These are phyloP conservation scores for Panagrolaimus sp. DNA, from an alignment of 1,140 invertebrate genomes.

Conservation along the genomic window DNA sequence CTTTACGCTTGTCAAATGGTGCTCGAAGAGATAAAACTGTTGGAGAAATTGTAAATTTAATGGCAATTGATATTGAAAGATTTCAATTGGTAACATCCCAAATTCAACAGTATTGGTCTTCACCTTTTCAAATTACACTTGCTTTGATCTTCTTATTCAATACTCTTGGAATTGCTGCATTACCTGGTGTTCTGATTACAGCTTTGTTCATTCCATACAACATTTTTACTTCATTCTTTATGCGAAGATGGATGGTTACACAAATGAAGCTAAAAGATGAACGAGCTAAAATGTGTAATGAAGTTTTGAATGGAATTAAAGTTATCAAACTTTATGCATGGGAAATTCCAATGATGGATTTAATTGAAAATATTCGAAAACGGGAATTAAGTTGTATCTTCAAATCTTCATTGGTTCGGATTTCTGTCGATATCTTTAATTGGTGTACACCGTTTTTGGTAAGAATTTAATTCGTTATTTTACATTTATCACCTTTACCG, in stretches of 20 bases:
- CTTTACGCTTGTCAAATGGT: conserved; percentile 50
- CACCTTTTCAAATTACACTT: conserved; percentile 29
- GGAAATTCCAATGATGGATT: conserved; percentile 71
- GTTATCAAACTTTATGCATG: conserved; percentile 81
- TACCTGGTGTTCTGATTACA: not conserved
- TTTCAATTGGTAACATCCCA: conserved; percentile 30
- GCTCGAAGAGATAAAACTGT: conserved; percentile 60
- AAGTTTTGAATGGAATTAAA: conserved; percentile 65
- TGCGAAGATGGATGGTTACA: not conserved
- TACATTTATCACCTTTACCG: no score
- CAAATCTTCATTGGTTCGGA: not conserved
- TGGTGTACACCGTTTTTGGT: conserved; percentile 1
- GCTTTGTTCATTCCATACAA: not conserved
- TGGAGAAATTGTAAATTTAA: conserved; percentile 65
- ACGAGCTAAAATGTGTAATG: conserved; percentile 63
- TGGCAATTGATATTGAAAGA: conserved; percentile 62
- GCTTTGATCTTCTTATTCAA: conserved; percentile 8
- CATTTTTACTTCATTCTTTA: not conserved
- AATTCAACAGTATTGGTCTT: conserved; percentile 42
- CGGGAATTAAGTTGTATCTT: conserved; percentile 14
- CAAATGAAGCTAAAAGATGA: conserved; percentile 64
- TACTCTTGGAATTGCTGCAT: conserved; percentile 1
- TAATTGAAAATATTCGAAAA: conserved; percentile 55
- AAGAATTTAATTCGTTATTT: no score
- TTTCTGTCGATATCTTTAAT: not conserved